Conservation (phyloP, 1,140 invertebrate genomes). For the Archivesica marissinica region DNA sequence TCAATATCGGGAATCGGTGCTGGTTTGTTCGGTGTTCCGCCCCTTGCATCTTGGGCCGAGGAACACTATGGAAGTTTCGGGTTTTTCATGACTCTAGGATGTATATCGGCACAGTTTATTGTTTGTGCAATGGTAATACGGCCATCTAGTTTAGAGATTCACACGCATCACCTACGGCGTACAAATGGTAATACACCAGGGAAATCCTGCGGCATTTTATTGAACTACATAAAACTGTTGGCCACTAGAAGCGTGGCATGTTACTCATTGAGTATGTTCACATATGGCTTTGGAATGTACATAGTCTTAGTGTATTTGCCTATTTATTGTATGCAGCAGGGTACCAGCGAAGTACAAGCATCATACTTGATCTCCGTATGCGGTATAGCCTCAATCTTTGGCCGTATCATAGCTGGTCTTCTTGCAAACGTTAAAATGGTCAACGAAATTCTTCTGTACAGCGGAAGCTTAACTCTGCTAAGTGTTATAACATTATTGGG, state of each 20-base stretch:
- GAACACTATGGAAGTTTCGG: slow-evolving; percentile 6
- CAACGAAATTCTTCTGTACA: slow-evolving; percentile 2
- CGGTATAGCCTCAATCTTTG: slow-evolving; percentile 22
- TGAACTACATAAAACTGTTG: slow-evolving; percentile 2
- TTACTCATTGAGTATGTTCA: slow-evolving; percentile 19
- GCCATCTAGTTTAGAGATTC: slow-evolving; percentile 8
- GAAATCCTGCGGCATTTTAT: neutral
- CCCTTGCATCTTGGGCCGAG: neutral
- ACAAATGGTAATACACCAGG: neutral
- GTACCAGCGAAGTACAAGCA: slow-evolving; percentile 17
- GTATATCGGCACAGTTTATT: slow-evolving; percentile 23
- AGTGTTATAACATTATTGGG: neutral
- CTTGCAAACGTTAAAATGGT: neutral
- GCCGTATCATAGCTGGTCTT: slow-evolving; percentile 1
- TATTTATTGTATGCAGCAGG: slow-evolving; percentile 20
- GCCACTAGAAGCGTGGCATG: neutral
- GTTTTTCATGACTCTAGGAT: slow-evolving; percentile 17
- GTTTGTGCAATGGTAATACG: slow-evolving; percentile 12
- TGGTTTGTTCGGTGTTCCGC: slow-evolving; percentile 27
- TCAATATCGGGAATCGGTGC: slow-evolving; percentile 18
- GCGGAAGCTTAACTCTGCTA: neutral
- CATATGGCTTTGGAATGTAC: slow-evolving; percentile 21
- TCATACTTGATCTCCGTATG: slow-evolving; percentile 9
- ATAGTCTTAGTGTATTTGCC: slow-evolving; percentile 31
- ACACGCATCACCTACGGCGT: neutral